Percentiles rank a stretch among this genome's conserved stretches.
Conservation (phyloP, 2,797 vertebrate species). For the Linurgus olivaceus region DNA sequence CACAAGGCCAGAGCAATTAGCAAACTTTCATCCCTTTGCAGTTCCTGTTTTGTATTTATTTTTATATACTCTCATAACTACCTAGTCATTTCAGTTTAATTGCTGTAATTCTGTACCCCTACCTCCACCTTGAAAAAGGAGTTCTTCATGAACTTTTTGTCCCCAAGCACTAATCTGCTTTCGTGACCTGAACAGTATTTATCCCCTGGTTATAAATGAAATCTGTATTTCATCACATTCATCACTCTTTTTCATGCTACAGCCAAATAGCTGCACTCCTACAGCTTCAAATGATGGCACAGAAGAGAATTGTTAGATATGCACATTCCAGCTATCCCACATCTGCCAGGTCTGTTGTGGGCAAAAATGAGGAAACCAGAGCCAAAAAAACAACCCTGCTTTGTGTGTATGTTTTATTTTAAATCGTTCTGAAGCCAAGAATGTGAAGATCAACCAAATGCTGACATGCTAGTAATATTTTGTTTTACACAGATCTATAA, state of each 20-base stretch:
- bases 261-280: conserved; percentile 67
- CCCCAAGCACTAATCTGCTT: conserved; percentile 41
- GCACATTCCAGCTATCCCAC: conserved; percentile 68
- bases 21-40: background rate
- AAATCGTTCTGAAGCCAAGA: conserved; percentile 61
- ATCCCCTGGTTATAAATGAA: conserved; percentile 50
- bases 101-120: background rate
- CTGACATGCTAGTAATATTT: conserved; percentile 64
- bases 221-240: conserved; percentile 69
- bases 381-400: conserved; percentile 54
- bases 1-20: conserved; percentile 29
- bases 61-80: conserved; percentile 1
- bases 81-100: background rate
- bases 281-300: conserved; percentile 70
- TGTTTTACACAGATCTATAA: conserved; percentile 66
- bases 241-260: conserved; percentile 46
- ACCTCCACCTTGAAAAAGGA: background rate
- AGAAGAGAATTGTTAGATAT: conserved; percentile 70
- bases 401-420: conserved; percentile 65
- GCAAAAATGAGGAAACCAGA: conserved; percentile 57
- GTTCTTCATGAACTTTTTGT: conserved; percentile 20
- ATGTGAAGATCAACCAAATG: conserved; percentile 68
- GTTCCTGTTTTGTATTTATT: conserved; percentile 27
- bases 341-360: conserved; percentile 71
- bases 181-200: conserved; percentile 47